Evolutionary conservation across 2,797 vertebrate species (phyloP).

Genomic region (Scyliorhinus canicula): DNA sequence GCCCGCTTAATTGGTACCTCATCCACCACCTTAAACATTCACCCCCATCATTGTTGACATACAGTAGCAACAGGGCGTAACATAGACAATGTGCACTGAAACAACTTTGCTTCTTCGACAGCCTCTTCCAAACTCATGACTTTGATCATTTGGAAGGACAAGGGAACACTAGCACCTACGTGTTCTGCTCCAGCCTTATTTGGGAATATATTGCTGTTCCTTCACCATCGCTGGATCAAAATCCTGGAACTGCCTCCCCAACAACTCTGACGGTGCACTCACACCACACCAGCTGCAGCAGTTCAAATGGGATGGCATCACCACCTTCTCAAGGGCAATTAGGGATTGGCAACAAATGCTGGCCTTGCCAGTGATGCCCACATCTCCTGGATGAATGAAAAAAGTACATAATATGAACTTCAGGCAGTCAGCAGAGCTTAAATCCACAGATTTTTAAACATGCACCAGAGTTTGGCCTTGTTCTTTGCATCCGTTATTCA

Average conservation of each 20-base stretch:
- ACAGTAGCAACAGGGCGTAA: no score
- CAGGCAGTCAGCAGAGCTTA: neutral
- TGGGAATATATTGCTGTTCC: neutral
- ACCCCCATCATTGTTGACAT: neutral
- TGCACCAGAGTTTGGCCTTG: neutral
- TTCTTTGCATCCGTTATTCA: neutral
- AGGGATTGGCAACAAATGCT: neutral
- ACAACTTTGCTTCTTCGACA: neutral
- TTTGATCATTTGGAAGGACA: neutral
- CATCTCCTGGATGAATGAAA: neutral
- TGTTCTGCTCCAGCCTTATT: neutral
- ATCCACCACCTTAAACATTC: neutral
- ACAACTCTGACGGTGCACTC: neutral
- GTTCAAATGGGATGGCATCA: neutral
- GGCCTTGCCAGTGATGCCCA: neutral
- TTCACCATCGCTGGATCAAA: neutral
- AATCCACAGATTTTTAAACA: neutral
- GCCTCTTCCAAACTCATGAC: neutral
- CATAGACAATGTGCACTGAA: neutral
- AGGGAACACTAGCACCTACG: no score
- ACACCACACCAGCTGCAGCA: neutral
- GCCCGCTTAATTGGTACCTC: neutral
- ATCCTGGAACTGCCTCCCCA: neutral
- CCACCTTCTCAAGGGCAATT: neutral
- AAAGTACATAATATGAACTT: neutral